These are phyloP conservation scores for Propithecus deckenii DNA, from an alignment of 2,797 vertebrate genomes.

Conservation along the genomic window DNA sequence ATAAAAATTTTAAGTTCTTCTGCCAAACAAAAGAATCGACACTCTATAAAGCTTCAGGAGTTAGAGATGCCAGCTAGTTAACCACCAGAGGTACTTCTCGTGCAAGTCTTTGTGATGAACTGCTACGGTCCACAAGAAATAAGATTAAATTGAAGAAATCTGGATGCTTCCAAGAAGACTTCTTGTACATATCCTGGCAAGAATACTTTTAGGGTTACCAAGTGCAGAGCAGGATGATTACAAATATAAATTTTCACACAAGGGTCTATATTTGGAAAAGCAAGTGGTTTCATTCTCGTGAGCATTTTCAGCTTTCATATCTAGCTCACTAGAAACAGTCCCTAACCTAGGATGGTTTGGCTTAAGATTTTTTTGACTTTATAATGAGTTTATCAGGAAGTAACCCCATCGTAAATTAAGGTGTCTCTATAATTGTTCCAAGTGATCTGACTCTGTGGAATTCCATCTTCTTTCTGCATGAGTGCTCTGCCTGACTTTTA, in stretches of 20 bases:
- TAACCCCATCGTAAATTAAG: neutral
- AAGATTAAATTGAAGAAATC: neutral
- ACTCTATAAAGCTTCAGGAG: neutral
- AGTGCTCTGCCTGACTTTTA: neutral
- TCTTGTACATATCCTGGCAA: neutral
- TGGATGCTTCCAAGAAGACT: neutral
- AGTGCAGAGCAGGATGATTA: neutral
- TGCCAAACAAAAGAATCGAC: neutral
- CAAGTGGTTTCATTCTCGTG: neutral
- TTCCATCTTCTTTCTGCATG: neutral
- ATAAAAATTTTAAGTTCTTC: neutral
- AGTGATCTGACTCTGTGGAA: neutral
- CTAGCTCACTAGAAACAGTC: neutral
- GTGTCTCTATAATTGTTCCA: neutral
- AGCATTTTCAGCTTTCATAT: neutral
- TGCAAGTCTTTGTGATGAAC: neutral
- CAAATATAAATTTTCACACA: neutral
- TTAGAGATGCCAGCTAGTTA: neutral
- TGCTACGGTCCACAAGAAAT: neutral
- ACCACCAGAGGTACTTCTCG: neutral
- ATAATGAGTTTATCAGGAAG: neutral
- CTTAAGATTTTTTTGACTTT: neutral
- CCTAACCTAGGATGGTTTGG: neutral
- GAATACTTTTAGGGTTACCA: neutral
- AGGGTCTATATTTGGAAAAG: neutral